A percentile compares a stretch with the other conserved stretches of the same genome.
phyloP scores from a whole-genome alignment of 2,888 invertebrate species.

The Euproctis similis region DNA sequence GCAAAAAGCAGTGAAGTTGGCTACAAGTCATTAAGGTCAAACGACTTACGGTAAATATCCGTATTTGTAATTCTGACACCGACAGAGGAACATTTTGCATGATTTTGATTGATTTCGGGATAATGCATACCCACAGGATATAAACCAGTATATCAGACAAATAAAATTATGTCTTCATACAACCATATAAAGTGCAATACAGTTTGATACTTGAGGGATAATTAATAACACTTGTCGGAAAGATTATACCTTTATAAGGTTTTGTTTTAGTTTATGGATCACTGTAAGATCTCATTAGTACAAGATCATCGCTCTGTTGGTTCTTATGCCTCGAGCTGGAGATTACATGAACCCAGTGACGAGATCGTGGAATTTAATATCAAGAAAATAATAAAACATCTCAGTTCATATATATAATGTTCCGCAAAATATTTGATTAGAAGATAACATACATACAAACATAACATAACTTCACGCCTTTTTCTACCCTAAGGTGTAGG shows the following conservation, averaged over 20 bases:
- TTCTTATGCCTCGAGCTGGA: conserved; percentile 46
- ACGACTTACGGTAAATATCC: conserved; percentile 36
- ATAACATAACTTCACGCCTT: no score
- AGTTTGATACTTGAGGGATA: neutral
- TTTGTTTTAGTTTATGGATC: conserved; percentile 20
- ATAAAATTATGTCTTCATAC: neutral
- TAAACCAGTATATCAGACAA: conserved; percentile 7
- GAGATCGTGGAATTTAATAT: no score
- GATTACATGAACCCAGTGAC: no score
- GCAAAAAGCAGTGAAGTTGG: conserved; percentile 18
- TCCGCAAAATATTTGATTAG: no score
- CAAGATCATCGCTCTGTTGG: conserved; percentile 43
- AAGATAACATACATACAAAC: no score
- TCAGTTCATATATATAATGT: no score
- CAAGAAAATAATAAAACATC: no score
- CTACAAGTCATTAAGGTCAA: conserved; percentile 44
- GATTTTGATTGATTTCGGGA: conserved; percentile 32
- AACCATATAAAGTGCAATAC: conserved; percentile 1
- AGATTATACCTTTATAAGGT: conserved; percentile 19
- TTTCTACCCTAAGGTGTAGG: no score
- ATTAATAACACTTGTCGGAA: conserved; percentile 13
- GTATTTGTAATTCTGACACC: conserved; percentile 47
- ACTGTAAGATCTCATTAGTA: conserved; percentile 28
- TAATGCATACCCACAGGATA: conserved; percentile 39
- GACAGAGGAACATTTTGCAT: conserved; percentile 32